Conservation (phyloP, 2,113 vertebrate species). For the Glareola pratincola region DNA sequence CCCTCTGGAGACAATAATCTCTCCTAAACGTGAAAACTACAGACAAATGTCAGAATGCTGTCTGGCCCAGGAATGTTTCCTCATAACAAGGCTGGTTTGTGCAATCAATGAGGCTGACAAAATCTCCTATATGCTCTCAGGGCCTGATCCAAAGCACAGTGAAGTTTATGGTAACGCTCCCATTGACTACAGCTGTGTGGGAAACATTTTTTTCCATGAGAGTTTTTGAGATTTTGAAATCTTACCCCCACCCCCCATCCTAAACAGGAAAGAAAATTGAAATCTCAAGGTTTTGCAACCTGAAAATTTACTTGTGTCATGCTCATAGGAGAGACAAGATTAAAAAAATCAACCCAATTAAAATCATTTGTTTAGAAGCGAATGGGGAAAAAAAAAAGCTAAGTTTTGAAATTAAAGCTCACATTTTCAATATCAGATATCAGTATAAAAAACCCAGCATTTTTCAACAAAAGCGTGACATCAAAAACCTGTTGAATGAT, state of each 20-base stretch:
- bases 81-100: conserved; percentile 59
- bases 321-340: neutral
- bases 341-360: neutral
- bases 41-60: conserved; percentile 47
- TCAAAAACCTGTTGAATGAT: neutral
- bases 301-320: neutral
- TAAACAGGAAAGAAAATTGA: neutral
- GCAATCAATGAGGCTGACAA: conserved; percentile 58
- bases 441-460: accelerated
- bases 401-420: neutral
- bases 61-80: conserved; percentile 48
- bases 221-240: conserved; percentile 1
- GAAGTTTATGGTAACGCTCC: conserved; percentile 40
- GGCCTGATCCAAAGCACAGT: conserved; percentile 4
- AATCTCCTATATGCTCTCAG: conserved; percentile 31
- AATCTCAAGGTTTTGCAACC: neutral
- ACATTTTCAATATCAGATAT: neutral
- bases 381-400: neutral
- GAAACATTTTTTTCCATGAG: neutral
- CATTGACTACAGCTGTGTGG: conserved; percentile 25
- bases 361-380: neutral
- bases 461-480: neutral
- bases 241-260: neutral
- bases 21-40: conserved; percentile 55
- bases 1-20: conserved; percentile 55